phyloP scores from a whole-genome alignment of 2,113 vertebrate genomes.

The Microcebus tavaratra region DNA sequence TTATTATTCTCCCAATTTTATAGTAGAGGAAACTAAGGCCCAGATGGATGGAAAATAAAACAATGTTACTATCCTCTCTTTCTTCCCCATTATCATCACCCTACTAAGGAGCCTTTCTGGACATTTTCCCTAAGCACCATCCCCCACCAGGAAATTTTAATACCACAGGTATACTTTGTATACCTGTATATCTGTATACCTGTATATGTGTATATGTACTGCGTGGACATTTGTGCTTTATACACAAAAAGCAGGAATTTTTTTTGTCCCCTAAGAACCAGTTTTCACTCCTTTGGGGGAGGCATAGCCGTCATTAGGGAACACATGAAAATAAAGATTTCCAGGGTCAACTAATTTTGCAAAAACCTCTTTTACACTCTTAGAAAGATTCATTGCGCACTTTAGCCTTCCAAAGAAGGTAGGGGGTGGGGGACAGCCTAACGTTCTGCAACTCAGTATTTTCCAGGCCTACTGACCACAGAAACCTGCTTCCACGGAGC shows the following conservation, averaged over 20 bases:
- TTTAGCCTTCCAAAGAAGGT: neutral
- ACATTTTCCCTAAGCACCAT: conserved; percentile 36
- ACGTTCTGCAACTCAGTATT: too few relatives aligned
- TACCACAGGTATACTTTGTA: neutral
- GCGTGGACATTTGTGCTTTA: neutral
- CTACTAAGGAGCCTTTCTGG: neutral
- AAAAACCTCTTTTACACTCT: neutral
- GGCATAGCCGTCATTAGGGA: neutral
- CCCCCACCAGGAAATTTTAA: neutral
- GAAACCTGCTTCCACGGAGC: neutral
- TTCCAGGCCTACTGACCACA: neutral
- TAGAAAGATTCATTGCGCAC: neutral
- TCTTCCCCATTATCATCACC: too few relatives aligned
- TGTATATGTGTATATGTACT: neutral
- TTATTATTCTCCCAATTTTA: neutral
- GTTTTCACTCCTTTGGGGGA: neutral
- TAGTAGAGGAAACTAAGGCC: neutral
- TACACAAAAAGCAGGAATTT: neutral
- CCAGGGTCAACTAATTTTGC: neutral
- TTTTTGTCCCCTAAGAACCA: neutral
- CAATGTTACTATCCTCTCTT: neutral
- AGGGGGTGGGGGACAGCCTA: neutral
- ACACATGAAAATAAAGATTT: neutral
- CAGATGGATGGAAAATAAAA: neutral
- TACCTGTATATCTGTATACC: too few relatives aligned